Evolutionary conservation across 23 tunicate species (phyloP).

Genomic region (Trididemnum miniatum): DNA sequence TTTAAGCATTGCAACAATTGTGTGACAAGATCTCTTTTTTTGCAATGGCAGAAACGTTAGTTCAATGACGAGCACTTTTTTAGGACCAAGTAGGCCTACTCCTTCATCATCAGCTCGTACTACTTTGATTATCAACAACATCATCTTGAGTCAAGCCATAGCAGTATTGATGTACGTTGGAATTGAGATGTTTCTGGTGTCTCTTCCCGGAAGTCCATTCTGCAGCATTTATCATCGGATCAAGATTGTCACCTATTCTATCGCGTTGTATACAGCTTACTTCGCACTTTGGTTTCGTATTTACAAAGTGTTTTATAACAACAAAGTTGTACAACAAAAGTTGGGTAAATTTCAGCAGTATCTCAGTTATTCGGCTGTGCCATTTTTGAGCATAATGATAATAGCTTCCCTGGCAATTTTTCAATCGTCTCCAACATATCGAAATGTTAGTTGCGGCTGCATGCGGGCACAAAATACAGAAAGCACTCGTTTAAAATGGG

Average conservation of each 20-base stretch:
- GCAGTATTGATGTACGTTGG: slow-evolving; percentile 13
- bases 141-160: not conserved
- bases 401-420: slow-evolving; percentile 7
- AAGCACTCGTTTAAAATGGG: slow-evolving; percentile 16
- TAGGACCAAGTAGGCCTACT: too few species aligned
- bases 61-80: too few species aligned
- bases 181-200: slow-evolving; percentile 9
- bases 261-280: not conserved
- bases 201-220: not conserved
- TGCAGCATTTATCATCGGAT: slow-evolving; percentile 32
- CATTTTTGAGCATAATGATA: not conserved
- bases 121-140: not conserved
- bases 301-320: slow-evolving; percentile 23
- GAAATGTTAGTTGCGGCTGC: slow-evolving; percentile 3
- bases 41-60: too few species aligned
- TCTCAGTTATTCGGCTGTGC: not conserved
- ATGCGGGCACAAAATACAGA: not conserved
- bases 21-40: too few species aligned
- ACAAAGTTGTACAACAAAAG: not conserved
- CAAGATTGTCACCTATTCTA: not conserved
- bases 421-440: slow-evolving; percentile 9
- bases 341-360: not conserved
- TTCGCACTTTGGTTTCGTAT: slow-evolving; percentile 36
- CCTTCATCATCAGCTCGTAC: not conserved
- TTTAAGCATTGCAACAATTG: too few species aligned